These are phyloP conservation scores for Rhadina sibilatrix DNA, from an alignment of 2,113 vertebrate species.

Conservation along the genomic window DNA sequence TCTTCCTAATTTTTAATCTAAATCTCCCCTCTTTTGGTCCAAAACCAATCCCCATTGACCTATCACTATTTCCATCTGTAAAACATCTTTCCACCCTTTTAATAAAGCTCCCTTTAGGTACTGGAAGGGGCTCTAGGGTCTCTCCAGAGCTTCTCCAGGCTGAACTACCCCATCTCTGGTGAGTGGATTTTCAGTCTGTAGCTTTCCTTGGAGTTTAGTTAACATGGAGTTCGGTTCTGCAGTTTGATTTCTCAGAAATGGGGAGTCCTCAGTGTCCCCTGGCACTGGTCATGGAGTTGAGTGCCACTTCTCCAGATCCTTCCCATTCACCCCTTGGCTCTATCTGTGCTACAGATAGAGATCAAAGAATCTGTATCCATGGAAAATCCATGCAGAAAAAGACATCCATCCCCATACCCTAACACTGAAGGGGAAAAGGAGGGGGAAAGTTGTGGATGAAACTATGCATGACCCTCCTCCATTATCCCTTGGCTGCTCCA, in stretches of 20 bases:
- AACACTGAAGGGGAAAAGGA: neutral
- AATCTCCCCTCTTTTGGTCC: neutral
- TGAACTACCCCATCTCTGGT: neutral
- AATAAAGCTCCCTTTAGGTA: neutral
- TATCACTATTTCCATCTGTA: no score
- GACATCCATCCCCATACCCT: rapidly evolving
- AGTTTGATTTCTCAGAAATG: neutral
- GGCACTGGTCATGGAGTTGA: neutral
- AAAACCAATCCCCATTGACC: neutral
- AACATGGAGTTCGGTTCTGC: neutral
- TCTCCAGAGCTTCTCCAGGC: neutral
- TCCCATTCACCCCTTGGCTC: neutral
- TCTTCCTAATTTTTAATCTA: neutral
- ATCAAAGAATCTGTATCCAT: rapidly evolving
- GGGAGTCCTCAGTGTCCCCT: neutral
- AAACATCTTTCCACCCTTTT: neutral
- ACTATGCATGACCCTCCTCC: rapidly evolving
- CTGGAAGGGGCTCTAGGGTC: neutral
- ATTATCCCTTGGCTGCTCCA: neutral
- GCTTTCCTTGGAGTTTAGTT: neutral
- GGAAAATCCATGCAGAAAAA: neutral
- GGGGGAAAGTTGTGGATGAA: neutral
- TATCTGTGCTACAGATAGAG: rapidly evolving
- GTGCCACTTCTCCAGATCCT: neutral
- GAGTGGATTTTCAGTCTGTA: neutral